Conservation (phyloP, 2,888 invertebrate species). For the Euplagia quadripunctaria region DNA sequence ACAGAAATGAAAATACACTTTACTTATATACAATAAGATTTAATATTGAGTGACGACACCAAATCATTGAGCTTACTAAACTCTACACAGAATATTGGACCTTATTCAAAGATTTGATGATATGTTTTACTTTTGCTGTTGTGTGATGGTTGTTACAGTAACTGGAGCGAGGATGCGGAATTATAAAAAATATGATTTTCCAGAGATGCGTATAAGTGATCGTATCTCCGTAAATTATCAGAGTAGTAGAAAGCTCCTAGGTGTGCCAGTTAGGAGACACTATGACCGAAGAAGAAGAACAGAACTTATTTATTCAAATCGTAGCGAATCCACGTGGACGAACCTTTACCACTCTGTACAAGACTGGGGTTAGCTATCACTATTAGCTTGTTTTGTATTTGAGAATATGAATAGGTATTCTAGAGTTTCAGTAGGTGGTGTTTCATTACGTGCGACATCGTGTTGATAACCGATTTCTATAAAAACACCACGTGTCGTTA, state of each 20-base stretch:
- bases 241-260: not conserved
- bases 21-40: not conserved
- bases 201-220: slow-evolving; percentile 3
- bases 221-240: not conserved
- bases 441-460: too few species aligned
- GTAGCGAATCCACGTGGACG: too few species aligned
- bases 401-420: too few species aligned
- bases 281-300: not conserved
- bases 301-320: not conserved
- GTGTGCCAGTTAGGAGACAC: slow-evolving; percentile 2
- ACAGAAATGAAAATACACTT: slow-evolving; percentile 1
- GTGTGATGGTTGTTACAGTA: slow-evolving; percentile 40
- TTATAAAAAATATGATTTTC: slow-evolving; percentile 37
- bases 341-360: too few species aligned
- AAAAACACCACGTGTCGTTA: too few species aligned
- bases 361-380: too few species aligned
- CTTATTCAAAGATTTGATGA: not conserved
- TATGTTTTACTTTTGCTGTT: slow-evolving; percentile 5
- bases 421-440: too few species aligned
- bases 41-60: not conserved
- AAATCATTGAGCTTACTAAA: not conserved
- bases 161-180: slow-evolving; percentile 57
- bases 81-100: slow-evolving; percentile 8
- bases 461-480: too few species aligned
- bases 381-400: too few species aligned